Percentiles rank a stretch among this genome's conserved stretches.
Conservation (phyloP, 2,113 vertebrate species). For the Azemiops feae region DNA sequence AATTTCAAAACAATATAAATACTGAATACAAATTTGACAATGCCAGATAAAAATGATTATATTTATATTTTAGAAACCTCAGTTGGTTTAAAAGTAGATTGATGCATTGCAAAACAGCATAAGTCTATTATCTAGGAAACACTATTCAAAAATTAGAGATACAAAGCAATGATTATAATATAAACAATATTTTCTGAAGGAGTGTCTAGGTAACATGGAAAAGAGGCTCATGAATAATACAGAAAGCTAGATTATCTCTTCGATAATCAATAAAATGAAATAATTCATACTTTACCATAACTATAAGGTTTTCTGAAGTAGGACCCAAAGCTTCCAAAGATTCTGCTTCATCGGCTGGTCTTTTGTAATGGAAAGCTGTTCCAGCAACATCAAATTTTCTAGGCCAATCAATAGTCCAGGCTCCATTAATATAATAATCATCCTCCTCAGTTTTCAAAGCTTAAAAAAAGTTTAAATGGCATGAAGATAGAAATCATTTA, state of each 20-base stretch:
- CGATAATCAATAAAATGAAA: not conserved
- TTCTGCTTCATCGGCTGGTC: constrained; percentile 90
- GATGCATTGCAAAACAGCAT: not conserved
- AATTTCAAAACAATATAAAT: not conserved
- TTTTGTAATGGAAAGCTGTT: constrained; percentile 95
- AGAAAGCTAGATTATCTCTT: not conserved
- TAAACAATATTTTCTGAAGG: not conserved
- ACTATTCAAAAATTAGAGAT: not conserved
- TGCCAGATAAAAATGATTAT: not conserved
- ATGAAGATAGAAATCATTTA: constrained; percentile 63
- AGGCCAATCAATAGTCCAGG: constrained; percentile 99
- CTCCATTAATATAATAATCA: constrained; percentile 97
- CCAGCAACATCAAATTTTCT: constrained; percentile 95
- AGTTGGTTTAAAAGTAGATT: not conserved
- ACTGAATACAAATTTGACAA: not conserved
- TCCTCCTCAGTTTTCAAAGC: constrained; percentile 93
- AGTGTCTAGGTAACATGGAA: not conserved
- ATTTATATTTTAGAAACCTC: not conserved
- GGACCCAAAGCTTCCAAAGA: constrained; percentile 92
- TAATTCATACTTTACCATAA: constrained; percentile 83
- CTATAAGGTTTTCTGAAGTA: constrained; percentile 89
- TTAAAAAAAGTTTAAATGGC: constrained; percentile 70
- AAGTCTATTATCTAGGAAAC: not conserved
- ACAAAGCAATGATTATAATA: not conserved
- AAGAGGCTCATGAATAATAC: not conserved